Evolutionary conservation across 2,888 invertebrate genomes (phyloP), one percentile per base, ranked within the genome.

Genomic region (Ditylenchus weischeri): DNA sequence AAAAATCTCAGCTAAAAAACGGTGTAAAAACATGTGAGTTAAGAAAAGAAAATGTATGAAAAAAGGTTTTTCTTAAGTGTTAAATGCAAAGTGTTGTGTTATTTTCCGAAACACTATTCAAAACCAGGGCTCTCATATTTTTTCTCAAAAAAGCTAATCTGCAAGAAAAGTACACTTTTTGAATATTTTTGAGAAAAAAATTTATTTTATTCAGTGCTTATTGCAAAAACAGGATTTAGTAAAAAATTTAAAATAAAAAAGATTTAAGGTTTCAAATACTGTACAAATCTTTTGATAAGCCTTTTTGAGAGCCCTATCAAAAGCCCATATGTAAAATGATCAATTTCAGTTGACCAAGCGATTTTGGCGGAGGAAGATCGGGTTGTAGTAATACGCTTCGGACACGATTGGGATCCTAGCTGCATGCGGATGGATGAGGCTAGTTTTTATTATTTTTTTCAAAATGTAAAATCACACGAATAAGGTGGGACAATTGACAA

Each of bases 351-450:
- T 5, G 98, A 98, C 84, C 96, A 98, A 85, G 95, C 98, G 64
- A 98, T 98, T 83, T 86, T 98, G 29, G 94, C 95, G 0, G 98
- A 98, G 85, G 98, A 98, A 85, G 98, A 98, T 84, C 87, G 96
- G 75, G 94, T 95, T 61, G 95, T 98, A 80, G 93, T 96, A 0
- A 94, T 98, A 71, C 88, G 96, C 68, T 98, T 98, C 85, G 98
- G 98, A 0, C 96, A 98, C 84, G 98, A 98, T 88, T 98, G 96
- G 96, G 98, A 98, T 84, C 98, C 98, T 0, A 93, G 94, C 0
- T 98, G 98, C 84, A 99, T 98, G 98, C 93, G 95, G 86, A 98
- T 98, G 96, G 98, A 98, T 81, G 98, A 98, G 87, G 92, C 93
- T 51, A 51, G 59, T 62, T 50, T 51, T 50, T 49, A 7, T 11